phyloP scores from a whole-genome alignment of 2,113 vertebrate genomes.

The Isurus oxyrinchus region DNA sequence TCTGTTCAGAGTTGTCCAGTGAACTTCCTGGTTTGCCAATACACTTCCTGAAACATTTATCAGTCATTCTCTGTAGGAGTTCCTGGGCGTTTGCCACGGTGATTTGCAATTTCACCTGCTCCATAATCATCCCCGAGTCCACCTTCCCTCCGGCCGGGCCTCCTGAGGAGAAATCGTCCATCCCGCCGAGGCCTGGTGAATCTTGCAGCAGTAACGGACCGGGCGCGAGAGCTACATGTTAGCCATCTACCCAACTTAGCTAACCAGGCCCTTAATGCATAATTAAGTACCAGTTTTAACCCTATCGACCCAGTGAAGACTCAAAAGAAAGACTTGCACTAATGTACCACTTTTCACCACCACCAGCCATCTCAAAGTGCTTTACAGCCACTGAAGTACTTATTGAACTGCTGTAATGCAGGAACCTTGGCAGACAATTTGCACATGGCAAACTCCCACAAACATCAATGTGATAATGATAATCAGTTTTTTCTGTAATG shows the following conservation, averaged over 20 bases:
- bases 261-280: too few relatives aligned
- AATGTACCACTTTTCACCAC: neutral
- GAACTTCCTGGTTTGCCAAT: too few relatives aligned
- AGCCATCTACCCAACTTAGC: too few relatives aligned
- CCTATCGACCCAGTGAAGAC: neutral
- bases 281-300: neutral
- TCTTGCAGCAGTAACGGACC: neutral
- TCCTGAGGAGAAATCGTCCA: constrained; percentile 76
- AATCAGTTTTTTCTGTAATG: too few relatives aligned
- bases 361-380: neutral
- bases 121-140: constrained; percentile 85
- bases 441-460: neutral
- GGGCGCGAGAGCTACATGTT: too few relatives aligned
- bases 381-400: neutral
- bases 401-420: neutral
- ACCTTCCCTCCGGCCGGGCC: constrained; percentile 65
- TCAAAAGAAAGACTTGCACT: neutral
- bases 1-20: constrained; percentile 54
- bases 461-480: neutral
- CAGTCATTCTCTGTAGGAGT: constrained; percentile 70
- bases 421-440: neutral
- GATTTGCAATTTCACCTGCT: constrained; percentile 95
- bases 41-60: neutral
- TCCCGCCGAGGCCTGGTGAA: constrained; percentile 41
- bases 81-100: constrained; percentile 95